A percentile compares a stretch with the other conserved stretches of the same genome.
Conservation (phyloP, 1,140 invertebrate genomes). For the Harpegnathos saltator region DNA sequence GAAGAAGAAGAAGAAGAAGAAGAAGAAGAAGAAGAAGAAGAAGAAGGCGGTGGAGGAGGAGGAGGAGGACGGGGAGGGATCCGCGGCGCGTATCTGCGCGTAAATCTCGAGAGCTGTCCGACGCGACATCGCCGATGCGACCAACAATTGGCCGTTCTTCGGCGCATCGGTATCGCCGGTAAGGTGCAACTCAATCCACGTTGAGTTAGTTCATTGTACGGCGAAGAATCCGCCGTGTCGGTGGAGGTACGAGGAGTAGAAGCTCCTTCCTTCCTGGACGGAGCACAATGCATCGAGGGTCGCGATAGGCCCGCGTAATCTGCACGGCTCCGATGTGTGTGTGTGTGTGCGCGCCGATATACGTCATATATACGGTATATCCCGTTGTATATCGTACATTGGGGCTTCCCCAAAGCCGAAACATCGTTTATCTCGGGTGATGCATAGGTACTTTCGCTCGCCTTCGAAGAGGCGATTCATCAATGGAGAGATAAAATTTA, state of each 20-base stretch:
- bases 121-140: slow-evolving; percentile 42
- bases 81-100: slow-evolving; percentile 68
- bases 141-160: slow-evolving; percentile 70
- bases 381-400: slow-evolving; percentile 6
- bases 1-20: no score
- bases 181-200: slow-evolving; percentile 59
- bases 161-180: slow-evolving; percentile 71
- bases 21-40: no score
- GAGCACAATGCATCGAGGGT: slow-evolving; percentile 40
- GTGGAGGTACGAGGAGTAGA: slow-evolving; percentile 18
- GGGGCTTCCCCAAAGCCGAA: slow-evolving; percentile 11
- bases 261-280: slow-evolving; percentile 55
- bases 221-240: slow-evolving; percentile 1
- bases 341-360: slow-evolving; percentile 10
- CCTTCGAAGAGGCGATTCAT: slow-evolving; percentile 1
- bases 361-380: not conserved
- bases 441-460: not conserved
- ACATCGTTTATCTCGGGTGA: slow-evolving; percentile 41
- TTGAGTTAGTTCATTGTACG: slow-evolving; percentile 49
- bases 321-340: slow-evolving; percentile 18
- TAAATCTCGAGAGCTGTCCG: slow-evolving; percentile 74
- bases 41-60: no score
- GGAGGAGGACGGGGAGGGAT: slow-evolving; percentile 45
- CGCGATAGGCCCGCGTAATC: slow-evolving; percentile 44
- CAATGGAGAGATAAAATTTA: slow-evolving; percentile 18